Base-by-base conservation (phyloP, 64 coral and sea anemone genomes). In the Astreopora myriophthalma region DNA sequence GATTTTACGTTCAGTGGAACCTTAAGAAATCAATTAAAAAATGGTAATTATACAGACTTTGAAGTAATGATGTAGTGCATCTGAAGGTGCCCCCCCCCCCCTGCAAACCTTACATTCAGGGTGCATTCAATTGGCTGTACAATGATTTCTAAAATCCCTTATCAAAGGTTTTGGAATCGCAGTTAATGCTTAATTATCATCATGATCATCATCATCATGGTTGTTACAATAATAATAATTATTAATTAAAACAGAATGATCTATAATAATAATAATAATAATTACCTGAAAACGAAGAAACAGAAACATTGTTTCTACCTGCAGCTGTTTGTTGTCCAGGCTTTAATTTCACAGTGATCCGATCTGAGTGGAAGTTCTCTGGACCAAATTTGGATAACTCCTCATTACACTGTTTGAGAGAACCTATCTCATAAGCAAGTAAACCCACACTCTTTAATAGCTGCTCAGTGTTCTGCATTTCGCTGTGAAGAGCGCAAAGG, bases 341-440 rank as follows among this genome's bases (percentile, higher is more conserved):
- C 33, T 28, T 81, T 6, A 81, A 32, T 81, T 81, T 81, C 8
- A 61, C 78, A 14, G 78, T 60, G 1, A 81, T 60, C 26, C 78
- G 42, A 17, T 63, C 78, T 81, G 22, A 5, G 25, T 81, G 25
- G 29, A 60, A 34, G 29, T 42, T 81, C 29, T 57, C 17, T 42
- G 78, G 78, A 31, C 78, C 78, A 81, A 30, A 81, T 19, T 60
- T 57, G 0, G 23, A 23, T 33, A 81, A 27, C 17, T 57, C 51
- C 6, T 52, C 51, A 33, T 81, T 81, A 33, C 44, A 60, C 37
- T 86, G 25, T n/a, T 86, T 1, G 8, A 86, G 65, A 20, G 83
- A 66, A 69, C 83, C 83, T 27, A 86, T 86, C 27, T 86, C 14
- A 32, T 86, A 69, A 44, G 83, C 83, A 60, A 81, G 46, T 6